Conservation (phyloP, 2,797 vertebrate species). For the Hydrophis major region DNA sequence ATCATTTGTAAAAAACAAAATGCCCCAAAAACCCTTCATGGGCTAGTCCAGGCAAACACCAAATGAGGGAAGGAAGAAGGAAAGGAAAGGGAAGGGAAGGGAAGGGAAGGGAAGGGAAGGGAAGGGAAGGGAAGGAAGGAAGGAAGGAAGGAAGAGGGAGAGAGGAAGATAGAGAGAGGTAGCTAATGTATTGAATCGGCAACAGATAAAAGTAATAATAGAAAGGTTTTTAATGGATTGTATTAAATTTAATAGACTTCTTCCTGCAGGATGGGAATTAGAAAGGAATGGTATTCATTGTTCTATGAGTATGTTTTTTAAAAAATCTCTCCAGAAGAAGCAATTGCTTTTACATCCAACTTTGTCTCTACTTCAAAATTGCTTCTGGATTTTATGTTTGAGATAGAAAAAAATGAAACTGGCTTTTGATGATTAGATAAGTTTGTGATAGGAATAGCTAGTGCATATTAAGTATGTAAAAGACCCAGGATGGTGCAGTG, state of each 20-base stretch:
- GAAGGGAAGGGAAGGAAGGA: neutral
- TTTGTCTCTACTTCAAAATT: neutral
- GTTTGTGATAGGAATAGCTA: neutral
- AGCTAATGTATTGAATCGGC: neutral
- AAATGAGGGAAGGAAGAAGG: neutral
- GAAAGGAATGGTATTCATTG: neutral
- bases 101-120: neutral
- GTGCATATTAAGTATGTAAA: neutral
- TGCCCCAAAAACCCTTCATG: neutral
- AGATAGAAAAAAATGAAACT: neutral
- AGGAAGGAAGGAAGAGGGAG: neutral
- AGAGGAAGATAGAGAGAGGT: neutral
- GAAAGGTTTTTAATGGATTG: neutral
- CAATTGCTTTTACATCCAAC: neutral
- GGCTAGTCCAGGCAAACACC: neutral
- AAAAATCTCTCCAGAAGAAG: neutral
- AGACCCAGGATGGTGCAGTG: neutral
- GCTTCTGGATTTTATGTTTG: neutral
- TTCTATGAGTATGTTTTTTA: neutral
- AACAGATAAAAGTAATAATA: neutral
- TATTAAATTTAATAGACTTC: neutral
- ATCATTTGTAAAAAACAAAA: neutral
- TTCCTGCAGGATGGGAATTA: neutral
- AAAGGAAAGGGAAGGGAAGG: neutral
- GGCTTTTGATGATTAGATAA: neutral